These are phyloP conservation scores for Malurus alboscapulatus DNA, from an alignment of 2,113 vertebrate species.

Conservation along the genomic window DNA sequence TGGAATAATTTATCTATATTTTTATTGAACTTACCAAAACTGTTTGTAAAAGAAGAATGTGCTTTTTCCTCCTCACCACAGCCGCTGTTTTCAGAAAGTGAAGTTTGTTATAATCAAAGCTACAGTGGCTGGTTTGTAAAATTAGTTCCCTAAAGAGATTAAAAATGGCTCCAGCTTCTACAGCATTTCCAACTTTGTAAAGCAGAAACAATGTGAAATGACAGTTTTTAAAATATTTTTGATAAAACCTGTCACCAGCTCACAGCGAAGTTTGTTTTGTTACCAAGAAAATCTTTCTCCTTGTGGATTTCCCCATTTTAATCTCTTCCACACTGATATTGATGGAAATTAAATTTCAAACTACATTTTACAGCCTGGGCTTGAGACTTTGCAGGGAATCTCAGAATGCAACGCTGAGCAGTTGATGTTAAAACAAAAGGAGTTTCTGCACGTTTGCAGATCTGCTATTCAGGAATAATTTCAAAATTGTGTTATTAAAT, in stretches of 20 bases:
- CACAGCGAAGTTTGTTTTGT: constrained; percentile 11
- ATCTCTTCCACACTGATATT: constrained; percentile 29
- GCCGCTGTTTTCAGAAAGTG: not conserved
- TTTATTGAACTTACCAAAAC: not conserved
- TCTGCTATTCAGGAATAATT: constrained; percentile 12
- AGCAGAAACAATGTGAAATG: constrained; percentile 1
- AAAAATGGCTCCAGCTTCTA: not conserved
- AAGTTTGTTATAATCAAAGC: not conserved
- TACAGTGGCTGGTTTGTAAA: not conserved
- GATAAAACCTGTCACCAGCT: constrained; percentile 37
- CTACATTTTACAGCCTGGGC: not conserved
- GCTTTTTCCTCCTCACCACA: not conserved
- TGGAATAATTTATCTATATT: not conserved
- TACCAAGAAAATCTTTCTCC: not conserved
- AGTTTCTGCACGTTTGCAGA: not conserved
- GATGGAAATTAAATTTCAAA: constrained; percentile 36
- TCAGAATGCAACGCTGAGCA: not conserved
- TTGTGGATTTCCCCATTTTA: not conserved
- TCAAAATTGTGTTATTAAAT: not conserved
- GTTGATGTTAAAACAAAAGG: not conserved
- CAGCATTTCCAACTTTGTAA: not conserved
- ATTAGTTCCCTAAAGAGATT: not conserved
- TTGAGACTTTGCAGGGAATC: not conserved
- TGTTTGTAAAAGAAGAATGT: not conserved
- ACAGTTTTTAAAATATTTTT: constrained; percentile 44